Evolutionary conservation across 2,113 vertebrate species (phyloP), one percentile per base, ranked within the genome.

Genomic region (Callipepla squamata): DNA sequence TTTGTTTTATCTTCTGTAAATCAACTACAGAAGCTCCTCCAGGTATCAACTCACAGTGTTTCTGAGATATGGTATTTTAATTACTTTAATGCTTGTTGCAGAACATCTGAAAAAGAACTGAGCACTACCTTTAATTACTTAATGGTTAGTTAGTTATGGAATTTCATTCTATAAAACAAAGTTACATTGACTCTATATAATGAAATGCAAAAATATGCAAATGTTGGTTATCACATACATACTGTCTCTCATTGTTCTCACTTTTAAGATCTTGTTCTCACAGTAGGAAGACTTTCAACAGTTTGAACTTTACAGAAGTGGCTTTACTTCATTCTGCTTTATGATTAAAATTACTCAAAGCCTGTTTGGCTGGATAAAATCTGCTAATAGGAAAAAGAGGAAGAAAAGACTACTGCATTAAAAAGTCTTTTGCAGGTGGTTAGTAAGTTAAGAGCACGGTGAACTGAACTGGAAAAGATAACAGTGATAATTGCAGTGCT

Each of bases 401-500:
- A 85, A 75, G 32, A 70, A 26, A 87, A 74, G 25, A 36, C 9
- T 76, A 65, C 13, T 91, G 7, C 16, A 58, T 40, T 32, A 40
- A 89, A 47, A 86, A 73, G 18, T 28, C 22, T 76, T 89, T 84
- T 73, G 61, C 72, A 92, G 88, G 12, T 4, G 0, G 30, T n/a
- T 73, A 42, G 83, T 57, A 32, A 32, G 28, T 80, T 92, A 51
- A 93, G 63, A 90, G 34, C 89, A 42, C 58, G 62, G 45, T 62
- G 51, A 92, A 81, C 63, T 66, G 65, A 93, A 62, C 38, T 65
- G 85, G 57, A 81, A 75, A 61, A 58, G 66, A 89, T 90, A 87
- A n/a, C 21, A 38, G 73, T 87, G 78, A 69, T 90, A 96, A 95
- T 61, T 90, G 25, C 2, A 0, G 68, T 70, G 76, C 59, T 87